Evolutionary conservation across 2,113 vertebrate genomes (phyloP).

Genomic region (Microtus montanus): DNA sequence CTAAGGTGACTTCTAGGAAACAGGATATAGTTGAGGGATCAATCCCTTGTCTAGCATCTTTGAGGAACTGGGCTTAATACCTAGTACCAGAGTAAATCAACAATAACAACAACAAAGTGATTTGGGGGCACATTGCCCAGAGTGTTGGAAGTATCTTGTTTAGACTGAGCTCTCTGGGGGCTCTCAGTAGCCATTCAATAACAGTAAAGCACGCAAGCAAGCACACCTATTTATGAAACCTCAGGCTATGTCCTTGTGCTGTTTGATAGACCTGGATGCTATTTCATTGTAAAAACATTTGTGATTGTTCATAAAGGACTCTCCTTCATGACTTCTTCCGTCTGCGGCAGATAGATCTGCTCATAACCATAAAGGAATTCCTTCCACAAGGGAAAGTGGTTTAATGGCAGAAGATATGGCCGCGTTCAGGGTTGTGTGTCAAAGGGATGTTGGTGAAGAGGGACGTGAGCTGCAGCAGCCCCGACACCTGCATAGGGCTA

Average conservation of each 20-base stretch:
- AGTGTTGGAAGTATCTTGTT: background rate
- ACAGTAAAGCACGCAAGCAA: background rate
- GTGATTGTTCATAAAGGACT: conserved; percentile 25
- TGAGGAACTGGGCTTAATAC: background rate
- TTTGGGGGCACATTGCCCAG: background rate
- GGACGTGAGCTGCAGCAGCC: too few relatives aligned
- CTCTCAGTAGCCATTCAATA: background rate
- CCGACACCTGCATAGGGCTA: background rate
- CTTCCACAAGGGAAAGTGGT: background rate
- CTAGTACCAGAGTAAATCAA: background rate
- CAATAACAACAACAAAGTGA: background rate
- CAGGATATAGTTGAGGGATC: background rate
- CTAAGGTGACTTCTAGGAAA: background rate
- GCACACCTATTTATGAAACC: background rate
- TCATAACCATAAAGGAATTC: background rate
- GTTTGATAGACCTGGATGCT: background rate
- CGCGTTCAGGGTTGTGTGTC: background rate
- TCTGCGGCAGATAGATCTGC: rapidly evolving
- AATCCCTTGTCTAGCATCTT: background rate
- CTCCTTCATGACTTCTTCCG: background rate
- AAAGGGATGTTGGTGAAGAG: background rate
- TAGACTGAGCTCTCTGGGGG: background rate
- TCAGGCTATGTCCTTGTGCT: background rate
- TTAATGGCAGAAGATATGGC: background rate
- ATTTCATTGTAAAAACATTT: conserved; percentile 45